A percentile compares a stretch with the other conserved stretches of the same genome.
These are phyloP conservation scores for Psittacus erithacus DNA, from an alignment of 2,113 vertebrate species.

Conservation along the genomic window DNA sequence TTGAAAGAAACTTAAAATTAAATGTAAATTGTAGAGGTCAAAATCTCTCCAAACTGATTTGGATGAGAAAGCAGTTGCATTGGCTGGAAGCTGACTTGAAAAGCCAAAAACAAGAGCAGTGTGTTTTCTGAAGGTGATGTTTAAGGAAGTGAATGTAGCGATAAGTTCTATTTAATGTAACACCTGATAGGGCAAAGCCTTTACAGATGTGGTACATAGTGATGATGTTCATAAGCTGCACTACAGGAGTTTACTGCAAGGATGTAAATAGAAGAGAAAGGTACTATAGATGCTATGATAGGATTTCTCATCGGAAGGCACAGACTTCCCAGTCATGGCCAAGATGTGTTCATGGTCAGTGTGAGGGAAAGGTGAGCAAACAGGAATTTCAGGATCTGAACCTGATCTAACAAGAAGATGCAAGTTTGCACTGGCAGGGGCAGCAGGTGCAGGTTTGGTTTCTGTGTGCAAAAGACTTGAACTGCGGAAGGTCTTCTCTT, in stretches of 20 bases:
- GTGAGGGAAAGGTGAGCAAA: not conserved
- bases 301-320: not conserved
- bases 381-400: not conserved
- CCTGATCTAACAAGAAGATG: not conserved
- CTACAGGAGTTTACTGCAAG: not conserved
- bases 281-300: not conserved
- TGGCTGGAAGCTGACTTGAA: not conserved
- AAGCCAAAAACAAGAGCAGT: not conserved
- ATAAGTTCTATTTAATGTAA: not conserved
- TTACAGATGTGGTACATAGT: not conserved
- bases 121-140: not conserved
- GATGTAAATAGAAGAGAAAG: not conserved
- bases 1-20: not conserved
- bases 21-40: rapidly evolving
- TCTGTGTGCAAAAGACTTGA: not conserved
- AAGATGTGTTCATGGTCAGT: not conserved
- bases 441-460: not conserved
- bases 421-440: not conserved
- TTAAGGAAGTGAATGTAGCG: not conserved
- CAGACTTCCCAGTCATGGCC: not conserved
- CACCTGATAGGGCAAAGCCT: not conserved
- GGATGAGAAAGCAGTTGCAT: not conserved
- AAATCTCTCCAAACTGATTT: not conserved
- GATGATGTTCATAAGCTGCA: not conserved
- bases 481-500: rapidly evolving